Base-by-base conservation (phyloP, 2,888 invertebrate genomes). In the Eupsilia transversa region DNA sequence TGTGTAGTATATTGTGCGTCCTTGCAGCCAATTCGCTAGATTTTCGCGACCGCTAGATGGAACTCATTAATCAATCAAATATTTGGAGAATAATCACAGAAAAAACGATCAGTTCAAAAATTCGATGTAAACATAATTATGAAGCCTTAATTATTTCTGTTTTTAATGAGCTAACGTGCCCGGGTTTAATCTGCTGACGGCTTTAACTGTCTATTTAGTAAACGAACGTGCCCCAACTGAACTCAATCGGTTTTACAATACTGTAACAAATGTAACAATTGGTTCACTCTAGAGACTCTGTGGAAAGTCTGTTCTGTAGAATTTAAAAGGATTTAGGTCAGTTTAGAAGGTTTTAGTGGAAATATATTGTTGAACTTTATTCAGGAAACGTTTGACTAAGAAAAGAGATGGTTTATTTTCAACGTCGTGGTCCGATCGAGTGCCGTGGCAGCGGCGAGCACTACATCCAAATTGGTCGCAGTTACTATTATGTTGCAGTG, bases 151-250 rank as follows among this genome's bases (percentile, higher is more conserved):
- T 33, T 20, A 60, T 59, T 59, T 65, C 61, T 66, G 67, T 41
- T 74, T 72, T 67, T 72, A 41, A 60, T 65, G 46, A 52, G 35
- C 33, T 57, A 35, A 71, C 38, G n/a, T 56, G 27, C 43, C 23
- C 60, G n/a, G 49, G 72, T 74, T 80, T 66, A 77, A 80, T 73
- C 61, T n/a, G n/a, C n/a, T n/a, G n/a, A n/a, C n/a, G n/a, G n/a
- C n/a, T n/a, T n/a, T n/a, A n/a, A n/a, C 72, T 64, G 54, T 65
- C 54, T 60, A 30, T 56, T 70, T 63, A 41, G 35, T 61, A 27
- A 61, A 43, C 49, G 60, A 63, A 80, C 41, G 70, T 54, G 52
- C 27, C 27, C 54, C 57, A 68, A 61, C 17, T 35, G 64, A 69
- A 69, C 20, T 35, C 54, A 65, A 70, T 63, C 52, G 38, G 46